Evolutionary conservation across 2,113 vertebrate genomes (phyloP).

Genomic region (Tautogolabrus adspersus): DNA sequence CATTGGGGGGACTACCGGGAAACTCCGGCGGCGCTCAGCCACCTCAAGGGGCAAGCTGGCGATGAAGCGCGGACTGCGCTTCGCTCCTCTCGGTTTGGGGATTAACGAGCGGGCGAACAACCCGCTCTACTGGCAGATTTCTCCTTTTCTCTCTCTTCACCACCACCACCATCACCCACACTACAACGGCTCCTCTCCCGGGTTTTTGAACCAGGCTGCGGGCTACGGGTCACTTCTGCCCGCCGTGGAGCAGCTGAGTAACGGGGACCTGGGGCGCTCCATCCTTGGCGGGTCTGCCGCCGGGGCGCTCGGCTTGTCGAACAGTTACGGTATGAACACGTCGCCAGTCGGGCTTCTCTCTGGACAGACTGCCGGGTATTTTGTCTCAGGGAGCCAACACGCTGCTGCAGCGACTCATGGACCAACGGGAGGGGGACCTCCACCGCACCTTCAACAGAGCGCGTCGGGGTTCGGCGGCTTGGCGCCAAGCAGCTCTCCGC

Average conservation of each 20-base stretch:
- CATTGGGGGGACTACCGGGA: conserved; percentile 86
- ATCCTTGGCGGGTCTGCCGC: conserved; percentile 73
- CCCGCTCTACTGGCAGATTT: conserved; percentile 87
- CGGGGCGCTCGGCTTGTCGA: conserved; percentile 75
- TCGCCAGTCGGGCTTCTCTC: conserved; percentile 82
- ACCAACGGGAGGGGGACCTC: conserved; percentile 45
- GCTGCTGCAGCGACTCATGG: conserved; percentile 19
- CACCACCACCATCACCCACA: conserved; percentile 83
- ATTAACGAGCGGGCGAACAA: conserved; percentile 81
- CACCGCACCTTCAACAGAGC: conserved; percentile 69
- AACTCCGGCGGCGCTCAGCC: conserved; percentile 85
- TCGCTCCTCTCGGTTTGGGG: conserved; percentile 81
- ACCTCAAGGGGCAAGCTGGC: conserved; percentile 85
- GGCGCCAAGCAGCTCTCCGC: conserved; percentile 65
- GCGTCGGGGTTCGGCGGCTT: conserved; percentile 67
- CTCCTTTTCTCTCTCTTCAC: conserved; percentile 84
- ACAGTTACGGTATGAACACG: conserved; percentile 81
- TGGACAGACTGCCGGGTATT: conserved; percentile 79
- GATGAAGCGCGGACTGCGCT: conserved; percentile 85
- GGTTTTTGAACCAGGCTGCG: conserved; percentile 79
- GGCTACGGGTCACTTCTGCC: conserved; percentile 83
- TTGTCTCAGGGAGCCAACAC: conserved; percentile 82
- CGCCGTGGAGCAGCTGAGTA: conserved; percentile 80
- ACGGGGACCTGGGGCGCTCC: conserved; percentile 80
- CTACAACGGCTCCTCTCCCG: conserved; percentile 80